Conservation (phyloP, 2,888 invertebrate genomes). For the Drosophila merina region DNA sequence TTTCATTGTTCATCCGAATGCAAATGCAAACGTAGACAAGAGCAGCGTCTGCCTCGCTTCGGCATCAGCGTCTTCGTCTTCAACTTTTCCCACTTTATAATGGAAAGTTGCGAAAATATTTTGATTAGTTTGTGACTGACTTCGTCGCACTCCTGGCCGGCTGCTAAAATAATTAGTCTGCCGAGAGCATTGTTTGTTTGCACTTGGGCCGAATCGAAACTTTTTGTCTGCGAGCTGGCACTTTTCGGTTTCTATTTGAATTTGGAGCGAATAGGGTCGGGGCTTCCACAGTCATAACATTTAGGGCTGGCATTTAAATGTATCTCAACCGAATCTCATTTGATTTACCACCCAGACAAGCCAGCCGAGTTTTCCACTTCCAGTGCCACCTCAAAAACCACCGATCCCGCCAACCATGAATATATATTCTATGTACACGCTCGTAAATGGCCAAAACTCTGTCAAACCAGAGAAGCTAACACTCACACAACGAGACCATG, state of each 20-base stretch:
- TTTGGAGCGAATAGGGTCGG: constrained; percentile 25
- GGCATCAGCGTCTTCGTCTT: constrained; percentile 48
- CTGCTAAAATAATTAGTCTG: constrained; percentile 77
- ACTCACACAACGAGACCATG: constrained; percentile 62
- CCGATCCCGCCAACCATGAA: constrained; percentile 22
- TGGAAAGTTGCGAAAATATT: constrained; percentile 80
- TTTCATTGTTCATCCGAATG: constrained; percentile 79
- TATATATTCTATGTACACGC: constrained; percentile 15
- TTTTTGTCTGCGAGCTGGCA: constrained; percentile 65
- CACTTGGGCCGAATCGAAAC: constrained; percentile 59
- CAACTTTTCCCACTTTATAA: constrained; percentile 80
- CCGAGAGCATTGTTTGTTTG: constrained; percentile 78
- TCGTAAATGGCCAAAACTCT: constrained; percentile 67
- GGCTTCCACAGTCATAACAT: constrained; percentile 5
- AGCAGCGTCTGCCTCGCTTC: constrained; percentile 33
- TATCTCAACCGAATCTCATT: constrained; percentile 55
- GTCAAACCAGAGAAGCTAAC: constrained; percentile 34
- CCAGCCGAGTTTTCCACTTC: neutral
- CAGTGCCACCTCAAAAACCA: constrained; percentile 6
- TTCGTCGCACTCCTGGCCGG: constrained; percentile 31
- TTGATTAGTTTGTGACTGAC: constrained; percentile 74
- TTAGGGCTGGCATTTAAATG: constrained; percentile 48
- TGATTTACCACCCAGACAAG: constrained; percentile 24
- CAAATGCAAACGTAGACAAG: constrained; percentile 72
- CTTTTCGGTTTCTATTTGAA: constrained; percentile 55